Percentiles rank a stretch among this genome's conserved stretches.
Evolutionary conservation across 2,113 vertebrate species (phyloP).

Genomic region (Sturnira hondurensis): DNA sequence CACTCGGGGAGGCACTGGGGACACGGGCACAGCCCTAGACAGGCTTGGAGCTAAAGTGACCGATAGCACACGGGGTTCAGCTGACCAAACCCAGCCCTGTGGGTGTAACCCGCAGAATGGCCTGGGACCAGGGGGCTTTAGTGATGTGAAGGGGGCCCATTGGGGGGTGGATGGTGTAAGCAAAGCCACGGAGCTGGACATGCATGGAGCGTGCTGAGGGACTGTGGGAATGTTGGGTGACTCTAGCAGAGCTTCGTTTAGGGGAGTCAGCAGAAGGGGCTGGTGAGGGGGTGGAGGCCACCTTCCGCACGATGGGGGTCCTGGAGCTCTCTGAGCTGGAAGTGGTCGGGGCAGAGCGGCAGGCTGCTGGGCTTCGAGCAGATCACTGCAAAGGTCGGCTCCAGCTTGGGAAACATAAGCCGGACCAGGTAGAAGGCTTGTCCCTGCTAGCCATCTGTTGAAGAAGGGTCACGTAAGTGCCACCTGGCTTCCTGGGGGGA

Average conservation of each 20-base stretch:
- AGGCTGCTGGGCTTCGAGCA: rapidly evolving
- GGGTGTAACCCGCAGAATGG: rapidly evolving
- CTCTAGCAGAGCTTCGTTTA: not conserved
- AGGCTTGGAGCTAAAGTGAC: not conserved
- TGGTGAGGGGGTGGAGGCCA: not conserved
- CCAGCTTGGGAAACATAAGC: slow-evolving; percentile 36
- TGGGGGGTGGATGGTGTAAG: not conserved
- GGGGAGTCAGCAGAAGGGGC: not conserved
- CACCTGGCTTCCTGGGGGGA: slow-evolving; percentile 36
- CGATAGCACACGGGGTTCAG: rapidly evolving
- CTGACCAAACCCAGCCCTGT: not conserved
- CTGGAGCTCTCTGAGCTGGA: not conserved
- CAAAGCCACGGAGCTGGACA: rapidly evolving
- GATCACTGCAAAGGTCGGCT: not conserved
- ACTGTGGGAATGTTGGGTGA: not conserved
- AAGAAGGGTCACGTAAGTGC: not conserved
- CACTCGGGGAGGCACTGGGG: not conserved
- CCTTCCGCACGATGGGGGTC: not conserved
- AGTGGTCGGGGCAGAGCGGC: rapidly evolving
- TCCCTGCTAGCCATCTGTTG: slow-evolving; percentile 46
- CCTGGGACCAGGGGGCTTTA: not conserved
- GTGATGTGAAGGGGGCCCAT: not conserved
- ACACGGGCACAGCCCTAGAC: not conserved
- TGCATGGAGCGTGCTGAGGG: rapidly evolving
- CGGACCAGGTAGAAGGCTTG: not conserved